Base-by-base conservation (phyloP, 2,797 vertebrate genomes). In the Champsocephalus esox region DNA sequence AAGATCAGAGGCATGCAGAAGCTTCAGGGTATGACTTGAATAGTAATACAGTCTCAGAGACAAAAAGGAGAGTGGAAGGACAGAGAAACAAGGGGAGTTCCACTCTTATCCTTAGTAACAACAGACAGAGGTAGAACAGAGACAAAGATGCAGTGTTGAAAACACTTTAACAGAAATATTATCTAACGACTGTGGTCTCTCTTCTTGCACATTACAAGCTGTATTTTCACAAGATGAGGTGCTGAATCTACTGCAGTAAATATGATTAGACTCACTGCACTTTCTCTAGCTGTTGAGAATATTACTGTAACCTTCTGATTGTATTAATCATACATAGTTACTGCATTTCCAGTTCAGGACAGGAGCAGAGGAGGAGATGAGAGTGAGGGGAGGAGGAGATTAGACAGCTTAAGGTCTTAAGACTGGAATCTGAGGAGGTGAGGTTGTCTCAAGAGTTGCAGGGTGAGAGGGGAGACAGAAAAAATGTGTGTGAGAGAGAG, bases 1-100 rank as follows among this genome's bases (percentile, higher is more conserved):
- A 74, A 81, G 75, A 88, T 87, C 85, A 87, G 72, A 84, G 70
- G 56, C 81, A 88, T 86, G 81, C 79, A 74, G 86, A 80, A 79
- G 80, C 82, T 67, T 6, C 63, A 16, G 61, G 61, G 16, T 80
- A 67, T 85, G 84, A 85, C 77, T 57, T 75, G 82, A 88, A 88
- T 91, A 83, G 64, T 73, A 83, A 87, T 80, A 28, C 4, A 82
- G 75, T 82, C 71, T 50, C 50, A 67, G 64, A 89, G 65, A 86
- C 69, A 83, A 82, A 83, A 79, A 77, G 58, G 46, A 57, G 57
- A 75, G 62, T 67, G 70, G 74, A 67, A 55, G 65, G 75, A 71
- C 48, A 44, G 58, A 75, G 67, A 67, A 60, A 58, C 44, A 38
- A 58, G n/a, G 57, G 50, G 55, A 34, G 69, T 77, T 84, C 77